Conservation (phyloP, 1,140 invertebrate genomes). For the Drosophila malerkotliana region DNA sequence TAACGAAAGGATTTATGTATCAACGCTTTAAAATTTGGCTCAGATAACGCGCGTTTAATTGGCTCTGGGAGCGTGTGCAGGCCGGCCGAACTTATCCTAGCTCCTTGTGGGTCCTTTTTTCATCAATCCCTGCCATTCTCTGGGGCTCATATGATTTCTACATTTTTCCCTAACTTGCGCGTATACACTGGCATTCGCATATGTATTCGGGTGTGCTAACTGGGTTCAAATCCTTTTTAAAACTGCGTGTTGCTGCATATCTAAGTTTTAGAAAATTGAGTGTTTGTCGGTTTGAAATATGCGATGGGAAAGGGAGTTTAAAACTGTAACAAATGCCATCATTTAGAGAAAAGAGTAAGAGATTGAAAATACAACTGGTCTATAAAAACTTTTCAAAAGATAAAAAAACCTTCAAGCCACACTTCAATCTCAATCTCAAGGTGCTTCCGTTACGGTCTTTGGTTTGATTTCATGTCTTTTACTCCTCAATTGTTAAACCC, state of each 20-base stretch:
- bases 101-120: conserved; percentile 14
- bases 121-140: conserved; percentile 22
- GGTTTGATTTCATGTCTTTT: conserved; percentile 11
- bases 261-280: conserved; percentile 59
- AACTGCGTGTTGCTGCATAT: conserved; percentile 65
- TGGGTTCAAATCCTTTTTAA: conserved; percentile 67
- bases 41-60: conserved; percentile 84
- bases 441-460: conserved; percentile 40
- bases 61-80: conserved; percentile 68
- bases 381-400: neutral
- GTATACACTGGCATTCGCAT: conserved; percentile 10
- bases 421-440: conserved; percentile 34
- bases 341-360: neutral
- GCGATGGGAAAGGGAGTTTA: neutral
- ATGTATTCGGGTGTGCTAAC: conserved; percentile 54
- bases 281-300: conserved; percentile 28
- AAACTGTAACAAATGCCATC: neutral
- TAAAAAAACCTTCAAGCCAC: neutral
- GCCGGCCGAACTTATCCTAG: conserved; percentile 45
- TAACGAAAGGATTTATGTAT: conserved; percentile 84
- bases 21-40: conserved; percentile 83
- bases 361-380: neutral
- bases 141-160: conserved; percentile 50
- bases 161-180: conserved; percentile 18
- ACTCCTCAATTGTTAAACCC: conserved; percentile 8